Evolutionary conservation across 1,140 invertebrate species (phyloP), one percentile per base, ranked within the genome.

Genomic region (Lasioglossum baleicum): DNA sequence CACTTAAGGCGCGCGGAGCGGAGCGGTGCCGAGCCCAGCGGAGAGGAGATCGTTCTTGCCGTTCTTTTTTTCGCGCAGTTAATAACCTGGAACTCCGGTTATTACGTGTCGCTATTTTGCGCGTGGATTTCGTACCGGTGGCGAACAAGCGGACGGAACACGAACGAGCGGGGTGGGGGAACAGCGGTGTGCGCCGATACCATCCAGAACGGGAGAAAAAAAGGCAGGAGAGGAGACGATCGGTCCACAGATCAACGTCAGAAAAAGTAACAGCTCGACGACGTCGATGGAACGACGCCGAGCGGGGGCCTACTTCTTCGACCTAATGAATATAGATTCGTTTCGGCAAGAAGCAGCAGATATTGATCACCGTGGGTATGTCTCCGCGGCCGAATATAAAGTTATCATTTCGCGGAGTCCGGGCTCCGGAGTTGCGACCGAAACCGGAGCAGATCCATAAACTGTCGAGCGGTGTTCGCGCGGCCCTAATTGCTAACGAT

Each of bases 271-370:
- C 68, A 71, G 75, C 78, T 80, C 75, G 70, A 73, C 75, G 68
- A 83, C 51, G 75, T 82, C 82, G 70, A 83, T 77, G 81, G 70
- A 83, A 82, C 81, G 76, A 83, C 74, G 69, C 64, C 71, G 60
- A 53, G 26, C 22, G 70, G 64, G 81, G 60, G 71, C 82, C 35
- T 66, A 51, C 77, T 79, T 70, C 70, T 85, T 79, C 80, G 75
- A 58, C 75, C 80, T 86, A 86, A 86, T 86, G 80, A 86, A 86
- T 85, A 84, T 85, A 85, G 84, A 82, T 86, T 86, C 69, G 83
- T 76, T 66, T 67, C 75, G 42, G 70, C 80, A 81, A 68, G 64
- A 70, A 79, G 70, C 80, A 82, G 82, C 83, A 85, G 83, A 84
- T 86, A 86, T 86, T 84, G 84, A 86, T 86, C 76, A 60, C 66